These are phyloP conservation scores for Sebastes matsubarae DNA, from an alignment of 2,797 vertebrate species.

Conservation along the genomic window DNA sequence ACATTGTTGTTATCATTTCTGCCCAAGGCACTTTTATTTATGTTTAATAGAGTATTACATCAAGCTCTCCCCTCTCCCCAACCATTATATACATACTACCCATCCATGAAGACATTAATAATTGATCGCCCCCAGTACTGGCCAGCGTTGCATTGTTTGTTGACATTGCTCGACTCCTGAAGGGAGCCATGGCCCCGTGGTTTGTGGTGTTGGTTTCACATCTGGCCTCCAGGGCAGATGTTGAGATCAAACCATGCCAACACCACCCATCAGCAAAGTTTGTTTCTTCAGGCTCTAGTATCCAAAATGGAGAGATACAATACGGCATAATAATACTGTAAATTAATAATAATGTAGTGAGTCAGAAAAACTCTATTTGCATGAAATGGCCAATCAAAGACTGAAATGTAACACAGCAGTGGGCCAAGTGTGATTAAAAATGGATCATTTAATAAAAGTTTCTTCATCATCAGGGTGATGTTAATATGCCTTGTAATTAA, in stretches of 20 bases:
- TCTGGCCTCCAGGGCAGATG: constrained; percentile 21
- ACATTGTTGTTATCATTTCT: constrained; percentile 27
- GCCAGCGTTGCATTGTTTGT: constrained; percentile 27
- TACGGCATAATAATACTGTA: not conserved
- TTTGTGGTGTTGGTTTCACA: constrained; percentile 30
- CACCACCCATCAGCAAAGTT: not conserved
- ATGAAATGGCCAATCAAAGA: not conserved
- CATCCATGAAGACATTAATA: constrained; percentile 40
- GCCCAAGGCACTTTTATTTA: constrained; percentile 53
- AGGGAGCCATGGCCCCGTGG: not conserved
- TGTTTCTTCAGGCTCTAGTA: not conserved
- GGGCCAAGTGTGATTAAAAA: constrained; percentile 1
- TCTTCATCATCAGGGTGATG: constrained; percentile 17
- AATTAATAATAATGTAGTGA: not conserved
- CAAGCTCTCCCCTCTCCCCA: constrained; percentile 17
- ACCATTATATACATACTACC: constrained; percentile 26
- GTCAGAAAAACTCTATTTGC: not conserved
- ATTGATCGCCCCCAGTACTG: constrained; percentile 30
- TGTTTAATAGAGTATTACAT: constrained; percentile 52
- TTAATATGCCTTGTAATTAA: constrained; percentile 12
- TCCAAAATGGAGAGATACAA: not conserved
- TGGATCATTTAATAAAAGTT: constrained; percentile 7
- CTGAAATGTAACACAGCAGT: not conserved
- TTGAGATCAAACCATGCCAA: not conserved
- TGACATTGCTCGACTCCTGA: constrained; percentile 5